Evolutionary conservation across 2,797 vertebrate species (phyloP).

Genomic region (Protonibea diacanthus): DNA sequence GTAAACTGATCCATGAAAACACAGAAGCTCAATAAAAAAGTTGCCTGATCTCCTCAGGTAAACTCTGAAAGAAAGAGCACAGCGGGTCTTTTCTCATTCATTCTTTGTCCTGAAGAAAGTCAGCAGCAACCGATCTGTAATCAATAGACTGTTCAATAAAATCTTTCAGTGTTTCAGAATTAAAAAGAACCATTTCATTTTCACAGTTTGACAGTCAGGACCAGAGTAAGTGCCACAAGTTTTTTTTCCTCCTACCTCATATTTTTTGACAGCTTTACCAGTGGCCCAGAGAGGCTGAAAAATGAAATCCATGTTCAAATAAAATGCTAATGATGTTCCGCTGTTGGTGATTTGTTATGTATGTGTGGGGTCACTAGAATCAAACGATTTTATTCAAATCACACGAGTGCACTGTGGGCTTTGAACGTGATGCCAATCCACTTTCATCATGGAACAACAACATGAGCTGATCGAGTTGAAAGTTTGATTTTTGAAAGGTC

Average conservation of each 20-base stretch:
- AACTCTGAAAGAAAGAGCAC: background rate
- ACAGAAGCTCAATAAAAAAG: conserved; percentile 19
- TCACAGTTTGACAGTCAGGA: background rate
- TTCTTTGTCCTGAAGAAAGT: conserved; percentile 25
- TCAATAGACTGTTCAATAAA: conserved; percentile 24
- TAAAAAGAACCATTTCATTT: background rate
- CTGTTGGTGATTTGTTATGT: background rate
- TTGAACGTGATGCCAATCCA: background rate
- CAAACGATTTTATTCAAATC: background rate
- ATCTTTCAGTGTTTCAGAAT: conserved; percentile 5
- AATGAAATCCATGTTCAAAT: background rate
- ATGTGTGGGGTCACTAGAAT: background rate
- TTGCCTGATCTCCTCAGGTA: conserved; percentile 23
- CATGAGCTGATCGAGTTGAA: background rate
- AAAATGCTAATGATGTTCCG: background rate
- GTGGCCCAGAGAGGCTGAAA: too few species aligned
- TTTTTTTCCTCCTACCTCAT: background rate
- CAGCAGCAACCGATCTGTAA: conserved; percentile 10
- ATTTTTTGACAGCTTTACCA: too few species aligned
- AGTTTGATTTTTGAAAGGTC: background rate
- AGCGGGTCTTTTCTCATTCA: conserved; percentile 13
- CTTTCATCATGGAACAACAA: background rate
- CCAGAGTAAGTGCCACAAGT: background rate
- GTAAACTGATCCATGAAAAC: conserved; percentile 55
- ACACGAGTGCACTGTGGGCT: background rate